Conservation (phyloP, 2,113 vertebrate genomes). For the Toxostoma redivivum region DNA sequence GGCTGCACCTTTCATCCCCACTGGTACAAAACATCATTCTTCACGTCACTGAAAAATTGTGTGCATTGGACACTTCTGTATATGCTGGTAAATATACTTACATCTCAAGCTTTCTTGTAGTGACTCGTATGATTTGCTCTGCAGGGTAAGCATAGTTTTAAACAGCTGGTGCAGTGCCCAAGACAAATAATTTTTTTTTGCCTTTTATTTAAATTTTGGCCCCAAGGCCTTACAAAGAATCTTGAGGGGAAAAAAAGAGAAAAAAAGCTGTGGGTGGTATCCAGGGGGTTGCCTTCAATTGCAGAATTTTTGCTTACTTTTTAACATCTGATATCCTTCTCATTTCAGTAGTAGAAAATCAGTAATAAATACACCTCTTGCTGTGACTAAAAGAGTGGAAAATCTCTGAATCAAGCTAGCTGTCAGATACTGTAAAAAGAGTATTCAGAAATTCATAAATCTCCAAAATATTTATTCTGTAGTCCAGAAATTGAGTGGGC, state of each 20-base stretch:
- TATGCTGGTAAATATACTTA: background rate
- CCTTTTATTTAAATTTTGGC: background rate
- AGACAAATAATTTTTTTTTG: background rate
- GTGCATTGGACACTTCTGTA: background rate
- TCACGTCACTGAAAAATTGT: background rate
- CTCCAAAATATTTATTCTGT: background rate
- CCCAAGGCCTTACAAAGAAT: background rate
- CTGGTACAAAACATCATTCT: background rate
- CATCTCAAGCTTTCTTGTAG: background rate
- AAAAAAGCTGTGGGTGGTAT: background rate
- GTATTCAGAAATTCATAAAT: background rate
- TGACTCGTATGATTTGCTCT: background rate
- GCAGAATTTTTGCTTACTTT: background rate
- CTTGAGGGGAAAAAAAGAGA: background rate
- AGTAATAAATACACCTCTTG: background rate
- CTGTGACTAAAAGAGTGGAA: background rate
- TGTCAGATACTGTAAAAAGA: background rate
- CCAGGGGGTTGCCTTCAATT: background rate
- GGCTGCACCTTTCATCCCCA: background rate
- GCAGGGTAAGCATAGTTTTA: background rate
- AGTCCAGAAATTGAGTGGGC: background rate
- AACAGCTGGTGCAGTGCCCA: background rate
- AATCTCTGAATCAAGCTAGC: background rate
- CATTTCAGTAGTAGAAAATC: background rate
- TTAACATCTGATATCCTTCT: background rate